phyloP scores from a whole-genome alignment of 1,140 invertebrate genomes.

The Idris sp. region DNA sequence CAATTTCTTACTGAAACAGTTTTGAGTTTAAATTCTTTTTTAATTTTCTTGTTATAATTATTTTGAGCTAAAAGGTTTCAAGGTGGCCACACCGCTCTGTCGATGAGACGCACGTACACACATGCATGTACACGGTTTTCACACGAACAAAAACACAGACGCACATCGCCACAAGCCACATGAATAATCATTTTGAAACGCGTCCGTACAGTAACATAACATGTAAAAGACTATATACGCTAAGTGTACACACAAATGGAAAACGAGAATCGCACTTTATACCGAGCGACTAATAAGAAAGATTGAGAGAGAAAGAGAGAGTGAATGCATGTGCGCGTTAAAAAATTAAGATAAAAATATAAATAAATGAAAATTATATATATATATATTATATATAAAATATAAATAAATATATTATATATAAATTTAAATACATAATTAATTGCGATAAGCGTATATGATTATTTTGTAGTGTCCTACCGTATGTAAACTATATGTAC shows the following conservation, averaged over 20 bases:
- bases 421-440: slow-evolving; percentile 69
- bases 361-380: slow-evolving; percentile 75
- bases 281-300: slow-evolving; percentile 68
- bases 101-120: slow-evolving; percentile 32
- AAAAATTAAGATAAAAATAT: slow-evolving; percentile 67
- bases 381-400: slow-evolving; percentile 73
- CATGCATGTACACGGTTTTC: slow-evolving; percentile 29
- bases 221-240: slow-evolving; percentile 68
- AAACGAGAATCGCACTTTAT: slow-evolving; percentile 68
- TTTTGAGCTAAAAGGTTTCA: slow-evolving; percentile 32
- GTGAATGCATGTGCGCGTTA: slow-evolving; percentile 58
- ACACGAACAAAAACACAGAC: slow-evolving; percentile 25
- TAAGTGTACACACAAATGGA: slow-evolving; percentile 68
- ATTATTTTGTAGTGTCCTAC: slow-evolving; percentile 78
- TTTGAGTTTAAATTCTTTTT: not conserved
- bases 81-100: slow-evolving; percentile 47
- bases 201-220: slow-evolving; percentile 65
- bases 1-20: slow-evolving; percentile 8
- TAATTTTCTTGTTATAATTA: slow-evolving; percentile 2
- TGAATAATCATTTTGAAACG: slow-evolving; percentile 54
- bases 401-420: slow-evolving; percentile 71
- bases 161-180: slow-evolving; percentile 23
- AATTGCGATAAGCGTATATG: slow-evolving; percentile 70
- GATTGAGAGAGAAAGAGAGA: slow-evolving; percentile 43
- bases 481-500: slow-evolving; percentile 78